Conservation (phyloP, 2,888 invertebrate genomes). For the Electrophaes corylata region DNA sequence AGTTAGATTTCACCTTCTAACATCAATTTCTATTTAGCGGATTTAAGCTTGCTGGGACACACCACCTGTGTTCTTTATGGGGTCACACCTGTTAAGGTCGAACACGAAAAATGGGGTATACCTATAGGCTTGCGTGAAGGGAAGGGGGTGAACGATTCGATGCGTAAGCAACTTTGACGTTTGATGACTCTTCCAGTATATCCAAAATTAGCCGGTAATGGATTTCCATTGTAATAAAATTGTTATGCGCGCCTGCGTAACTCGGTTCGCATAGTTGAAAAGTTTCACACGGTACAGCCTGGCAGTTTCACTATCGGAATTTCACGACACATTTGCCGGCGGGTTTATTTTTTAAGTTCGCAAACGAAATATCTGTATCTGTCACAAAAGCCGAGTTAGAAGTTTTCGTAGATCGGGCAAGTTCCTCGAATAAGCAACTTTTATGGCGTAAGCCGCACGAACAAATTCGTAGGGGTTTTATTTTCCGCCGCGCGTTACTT, state of each 20-base stretch:
- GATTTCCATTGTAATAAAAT: slow-evolving; percentile 29
- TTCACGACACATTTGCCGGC: slow-evolving; percentile 40
- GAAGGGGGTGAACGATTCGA: slow-evolving; percentile 35
- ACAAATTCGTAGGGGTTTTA: slow-evolving; percentile 55
- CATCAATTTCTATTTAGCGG: slow-evolving; percentile 77
- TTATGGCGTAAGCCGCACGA: slow-evolving; percentile 55
- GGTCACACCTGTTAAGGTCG: slow-evolving; percentile 62
- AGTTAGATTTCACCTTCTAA: slow-evolving; percentile 70
- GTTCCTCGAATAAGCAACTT: slow-evolving; percentile 56
- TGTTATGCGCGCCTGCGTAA: slow-evolving; percentile 25
- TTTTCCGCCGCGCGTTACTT: slow-evolving; percentile 57
- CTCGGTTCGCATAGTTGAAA: slow-evolving; percentile 28
- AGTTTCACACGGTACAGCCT: slow-evolving; percentile 33
- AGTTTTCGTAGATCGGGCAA: slow-evolving; percentile 56
- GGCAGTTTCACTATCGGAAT: slow-evolving; percentile 40
- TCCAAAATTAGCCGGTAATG: slow-evolving; percentile 22
- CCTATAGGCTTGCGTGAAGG: slow-evolving; percentile 36
- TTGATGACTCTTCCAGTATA: slow-evolving; percentile 21
- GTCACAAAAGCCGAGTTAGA: slow-evolving; percentile 51
- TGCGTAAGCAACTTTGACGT: slow-evolving; percentile 37
- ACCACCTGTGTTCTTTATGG: slow-evolving; percentile 70
- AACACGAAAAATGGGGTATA: slow-evolving; percentile 42
- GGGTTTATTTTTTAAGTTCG: slow-evolving; percentile 51
- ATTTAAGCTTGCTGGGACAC: slow-evolving; percentile 65
- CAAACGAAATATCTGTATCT: slow-evolving; percentile 48